Percentiles rank a stretch among this genome's conserved stretches.
phyloP scores from a whole-genome alignment of 2,113 vertebrate genomes.

The Uria aalge region DNA sequence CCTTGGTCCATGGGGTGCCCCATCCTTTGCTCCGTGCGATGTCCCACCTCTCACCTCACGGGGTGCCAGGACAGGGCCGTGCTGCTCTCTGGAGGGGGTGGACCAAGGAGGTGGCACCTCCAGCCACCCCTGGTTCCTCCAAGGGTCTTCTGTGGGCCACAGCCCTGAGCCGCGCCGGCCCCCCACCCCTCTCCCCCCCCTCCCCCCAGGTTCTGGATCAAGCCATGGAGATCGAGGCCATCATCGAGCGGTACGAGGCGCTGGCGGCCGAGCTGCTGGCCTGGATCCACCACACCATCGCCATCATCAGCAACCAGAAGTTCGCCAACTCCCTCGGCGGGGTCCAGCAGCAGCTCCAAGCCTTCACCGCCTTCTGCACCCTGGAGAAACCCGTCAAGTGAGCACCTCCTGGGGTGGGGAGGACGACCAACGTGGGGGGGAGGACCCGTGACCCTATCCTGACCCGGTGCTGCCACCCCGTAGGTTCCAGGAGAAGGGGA shows the following conservation, averaged over 20 bases:
- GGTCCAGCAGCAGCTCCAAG: slow-evolving; percentile 95
- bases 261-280: slow-evolving; percentile 87
- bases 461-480: accelerated
- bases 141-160: accelerated
- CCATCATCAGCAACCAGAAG: slow-evolving; percentile 91
- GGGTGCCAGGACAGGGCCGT: not conserved
- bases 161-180: accelerated
- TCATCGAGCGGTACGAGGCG: slow-evolving; percentile 83
- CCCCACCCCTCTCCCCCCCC: too few relatives aligned
- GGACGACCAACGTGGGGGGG: accelerated
- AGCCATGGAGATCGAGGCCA: slow-evolving; percentile 86
- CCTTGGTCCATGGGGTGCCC: too few relatives aligned
- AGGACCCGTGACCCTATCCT: accelerated
- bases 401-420: not conserved
- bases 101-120: not conserved
- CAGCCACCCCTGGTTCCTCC: accelerated
- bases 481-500: slow-evolving; percentile 97
- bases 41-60: not conserved
- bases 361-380: slow-evolving; percentile 94
- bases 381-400: slow-evolving; percentile 95
- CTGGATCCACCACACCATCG: slow-evolving; percentile 91
- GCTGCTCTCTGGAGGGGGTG: not conserved
- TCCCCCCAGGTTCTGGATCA: slow-evolving; percentile 86
- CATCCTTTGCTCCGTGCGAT: not conserved
- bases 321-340: slow-evolving; percentile 92